A percentile compares a stretch with the other conserved stretches of the same genome.
phyloP scores from a whole-genome alignment of 2,797 vertebrate species.

The Lindbergichthys nudifrons region DNA sequence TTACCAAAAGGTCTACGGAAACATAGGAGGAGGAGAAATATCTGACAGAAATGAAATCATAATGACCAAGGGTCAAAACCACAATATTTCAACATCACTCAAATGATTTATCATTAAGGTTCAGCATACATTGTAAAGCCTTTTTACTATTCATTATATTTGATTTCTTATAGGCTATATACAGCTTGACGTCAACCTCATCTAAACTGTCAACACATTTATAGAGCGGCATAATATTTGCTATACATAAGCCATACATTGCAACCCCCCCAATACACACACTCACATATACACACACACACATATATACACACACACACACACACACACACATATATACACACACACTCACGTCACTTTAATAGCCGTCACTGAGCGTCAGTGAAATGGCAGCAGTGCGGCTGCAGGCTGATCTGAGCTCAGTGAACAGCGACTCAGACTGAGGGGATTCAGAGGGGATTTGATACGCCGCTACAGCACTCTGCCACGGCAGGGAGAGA shows the following conservation, averaged over 20 bases:
- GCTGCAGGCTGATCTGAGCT: slow-evolving; percentile 71
- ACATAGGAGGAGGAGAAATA: too few species aligned
- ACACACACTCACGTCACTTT: slow-evolving; percentile 32
- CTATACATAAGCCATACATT: neutral
- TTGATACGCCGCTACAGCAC: slow-evolving; percentile 58
- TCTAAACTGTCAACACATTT: neutral
- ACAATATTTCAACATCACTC: too few species aligned
- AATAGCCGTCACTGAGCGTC: slow-evolving; percentile 58
- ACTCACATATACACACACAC: neutral
- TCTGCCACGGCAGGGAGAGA: slow-evolving; percentile 45
- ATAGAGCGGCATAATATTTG: neutral
- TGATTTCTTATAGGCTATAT: neutral
- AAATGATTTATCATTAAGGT: too few species aligned
- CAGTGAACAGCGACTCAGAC: slow-evolving; percentile 68
- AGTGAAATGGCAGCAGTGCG: slow-evolving; percentile 56
- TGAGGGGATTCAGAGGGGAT: slow-evolving; percentile 68
- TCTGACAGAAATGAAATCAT: too few species aligned
- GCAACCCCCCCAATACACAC: neutral
- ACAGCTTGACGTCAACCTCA: neutral
- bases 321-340: neutral
- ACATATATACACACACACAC: neutral
- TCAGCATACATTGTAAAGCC: too few species aligned
- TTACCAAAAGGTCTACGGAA: too few species aligned
- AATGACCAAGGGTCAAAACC: too few species aligned
- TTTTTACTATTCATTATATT: neutral